Evolutionary conservation across 2,113 vertebrate species (phyloP), one percentile per base, ranked within the genome.

Genomic region (Tor tambroides): DNA sequence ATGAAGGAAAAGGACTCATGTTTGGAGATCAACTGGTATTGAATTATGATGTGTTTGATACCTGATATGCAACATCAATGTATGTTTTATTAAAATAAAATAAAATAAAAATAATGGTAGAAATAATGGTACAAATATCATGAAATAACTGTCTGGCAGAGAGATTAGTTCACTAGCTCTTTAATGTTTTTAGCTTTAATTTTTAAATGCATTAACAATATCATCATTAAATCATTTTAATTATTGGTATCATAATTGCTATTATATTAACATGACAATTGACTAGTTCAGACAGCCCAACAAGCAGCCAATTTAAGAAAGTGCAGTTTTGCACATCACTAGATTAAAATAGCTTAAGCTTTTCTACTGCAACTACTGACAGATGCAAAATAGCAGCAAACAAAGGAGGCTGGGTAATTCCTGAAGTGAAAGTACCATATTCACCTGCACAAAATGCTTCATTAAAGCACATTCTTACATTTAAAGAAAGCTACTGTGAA

Each of bases 341-440:
- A 23, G 1, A 26, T 54, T 59, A 6, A 63, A 43, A 63, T 63
- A 63, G 56, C n/a, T 28, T 17, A 2, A 80, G 7, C 12, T 32
- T 35, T 28, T 46, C 15, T 11, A 28, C 79, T 30, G 14, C 15
- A 49, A 41, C 38, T 4, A 74, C 10, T 82, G n/a, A 43, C 69
- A 56, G 43, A 79, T 23, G 81, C 10, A 74, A 63, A 83, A 86
- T n/a, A 84, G 59, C 61, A 81, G 8, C 6, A 35, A 32, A 78
- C 49, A 86, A 38, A 32, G 26, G 61, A 72, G 23, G 83, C 49
- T 77, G 80, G 59, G 77, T 75, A 84, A 80, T 87, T 65, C 46
- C 46, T 30, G 67, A 86, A 75, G 78, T 81, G 67, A 81, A 75
- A 82, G 67, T 32, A 86, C 11, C 30, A 38, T 43, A n/a, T 11